Evolutionary conservation across 2,888 invertebrate species (phyloP), one percentile per base, ranked within the genome.

Genomic region (Agonopterix heracliana): DNA sequence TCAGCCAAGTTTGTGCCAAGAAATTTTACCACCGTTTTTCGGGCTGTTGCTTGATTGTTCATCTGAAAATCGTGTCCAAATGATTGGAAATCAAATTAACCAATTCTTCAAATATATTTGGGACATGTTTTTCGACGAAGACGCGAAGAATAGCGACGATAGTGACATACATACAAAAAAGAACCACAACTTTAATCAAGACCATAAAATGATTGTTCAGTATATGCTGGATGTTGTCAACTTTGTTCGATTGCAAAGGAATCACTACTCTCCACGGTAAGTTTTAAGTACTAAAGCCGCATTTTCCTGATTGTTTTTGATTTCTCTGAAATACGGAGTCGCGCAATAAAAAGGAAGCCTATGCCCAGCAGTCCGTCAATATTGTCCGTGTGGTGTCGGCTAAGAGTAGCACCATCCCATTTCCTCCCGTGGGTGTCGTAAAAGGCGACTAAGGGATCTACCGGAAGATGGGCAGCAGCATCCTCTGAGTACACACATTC

Each of bases 161-260:
- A 67, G 60, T 46, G 55, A 54, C 11, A 13, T 12, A 13, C 56
- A 57, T 34, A 55, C 61, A 2, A 66, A 55, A 51, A 54, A 59
- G 46, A 47, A 56, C 12, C 61, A 51, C 5, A 56, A 51, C 14
- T 52, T 85, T 36, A 68, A 71, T 44, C 70, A 78, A 41, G 71
- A 75, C 9, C 74, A 78, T 59, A 92, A 91, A 68, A 83, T 90
- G 52, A 91, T 93, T 1, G 90, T 95, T 1, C 90, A 91, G 53
- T 91, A 91, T 51, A 91, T 96, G 91, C 74, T 96, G 34, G 89
- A 92, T 53, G 85, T 95, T 5, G 91, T 95, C 1, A 91, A 94
- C 68, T 93, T 93, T 67, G 75, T 93, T 3, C 84, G 93, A 26
- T 74, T 91, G 45, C 91, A 91, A 60, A 89, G 78, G 55, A 78